A percentile compares a stretch with the other conserved stretches of the same genome.
phyloP scores from a whole-genome alignment of 2,888 invertebrate genomes.

The Epinotia bilunana region DNA sequence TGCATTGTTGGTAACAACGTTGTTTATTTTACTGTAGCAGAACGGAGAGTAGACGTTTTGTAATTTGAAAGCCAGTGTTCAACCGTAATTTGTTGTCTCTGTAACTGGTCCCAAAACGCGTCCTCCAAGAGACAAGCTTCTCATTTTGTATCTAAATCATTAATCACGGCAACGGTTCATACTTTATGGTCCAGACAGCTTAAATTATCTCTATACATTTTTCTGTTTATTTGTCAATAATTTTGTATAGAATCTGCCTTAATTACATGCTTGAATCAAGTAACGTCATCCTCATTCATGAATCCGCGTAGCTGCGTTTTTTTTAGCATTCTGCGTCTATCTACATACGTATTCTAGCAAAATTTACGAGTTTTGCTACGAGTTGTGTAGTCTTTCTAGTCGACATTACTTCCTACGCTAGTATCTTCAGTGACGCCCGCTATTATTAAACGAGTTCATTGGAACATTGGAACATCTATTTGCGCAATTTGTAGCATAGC shows the following conservation, averaged over 20 bases:
- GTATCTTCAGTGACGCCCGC: constrained; percentile 72
- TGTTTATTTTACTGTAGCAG: constrained; percentile 7
- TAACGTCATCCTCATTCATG: constrained; percentile 36
- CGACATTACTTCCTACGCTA: constrained; percentile 44
- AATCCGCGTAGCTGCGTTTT: constrained; percentile 52
- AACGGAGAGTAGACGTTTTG: constrained; percentile 3
- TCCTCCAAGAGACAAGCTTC: not conserved
- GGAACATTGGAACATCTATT: constrained; percentile 85
- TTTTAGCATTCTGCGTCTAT: constrained; percentile 57
- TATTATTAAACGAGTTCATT: constrained; percentile 84
- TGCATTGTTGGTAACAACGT: not conserved
- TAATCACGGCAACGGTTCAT: constrained; percentile 4
- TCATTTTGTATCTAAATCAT: constrained; percentile 20
- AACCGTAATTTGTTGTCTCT: constrained; percentile 17
- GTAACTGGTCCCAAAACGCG: constrained; percentile 4
- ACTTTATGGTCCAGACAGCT: not conserved
- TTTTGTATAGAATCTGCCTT: not conserved
- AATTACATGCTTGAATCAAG: not conserved
- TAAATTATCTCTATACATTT: not conserved
- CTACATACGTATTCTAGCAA: constrained; percentile 55
- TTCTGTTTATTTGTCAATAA: not conserved
- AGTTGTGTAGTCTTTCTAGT: constrained; percentile 28
- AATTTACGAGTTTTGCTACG: constrained; percentile 68
- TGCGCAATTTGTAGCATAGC: constrained; percentile 81
- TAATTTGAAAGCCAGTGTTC: constrained; percentile 18